Base-by-base conservation (phyloP, 2,888 invertebrate species). In the Branchipolynoe longqiensis region DNA sequence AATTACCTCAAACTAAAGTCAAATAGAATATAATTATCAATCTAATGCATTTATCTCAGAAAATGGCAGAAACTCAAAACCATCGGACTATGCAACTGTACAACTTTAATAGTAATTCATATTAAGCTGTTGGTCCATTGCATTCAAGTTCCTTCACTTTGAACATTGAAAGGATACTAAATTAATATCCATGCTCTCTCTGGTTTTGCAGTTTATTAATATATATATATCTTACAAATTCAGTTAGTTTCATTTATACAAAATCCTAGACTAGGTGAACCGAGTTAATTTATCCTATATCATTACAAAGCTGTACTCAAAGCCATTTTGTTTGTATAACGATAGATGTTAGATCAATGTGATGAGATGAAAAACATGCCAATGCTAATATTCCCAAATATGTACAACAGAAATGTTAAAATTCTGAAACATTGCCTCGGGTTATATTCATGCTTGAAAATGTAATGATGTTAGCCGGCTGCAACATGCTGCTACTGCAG, bases 201-300 rank as follows among this genome's bases (percentile, higher is more conserved):
- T n/a, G n/a, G n/a, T n/a, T n/a, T n/a, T n/a, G n/a, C n/a, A n/a
- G n/a, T n/a, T n/a, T n/a, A n/a, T n/a, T n/a, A n/a, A n/a, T n/a
- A n/a, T n/a, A n/a, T n/a, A 18, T 69, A 69, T 69, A 25, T 28
- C 8, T 69, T 33, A 33, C 69, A 69, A 69, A 38, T 38, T 33
- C n/a, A 69, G n/a, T 36, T 36, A 69, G 22, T 22, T 12, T 33
- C 25, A n/a, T 69, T 12, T 69, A 38, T 69, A 69, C 69, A 69
- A 33, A 14, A 69, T 69, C 33, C n/a, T 69, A 69, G 33, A 36
- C 69, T 69, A 69, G 36, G 8, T 36, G 36, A 22, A 33, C 38
- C 69, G 31, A 69, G 69, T 69, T 69, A 3, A 62, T 69, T 33
- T 69, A 69, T 69, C 56, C 56, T 69, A 69, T 22, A 38, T 69